Percentiles rank a stretch among this genome's conserved stretches.
These are phyloP conservation scores for Drosophila acutilabella DNA, from an alignment of 2,888 invertebrate species.

Conservation along the genomic window DNA sequence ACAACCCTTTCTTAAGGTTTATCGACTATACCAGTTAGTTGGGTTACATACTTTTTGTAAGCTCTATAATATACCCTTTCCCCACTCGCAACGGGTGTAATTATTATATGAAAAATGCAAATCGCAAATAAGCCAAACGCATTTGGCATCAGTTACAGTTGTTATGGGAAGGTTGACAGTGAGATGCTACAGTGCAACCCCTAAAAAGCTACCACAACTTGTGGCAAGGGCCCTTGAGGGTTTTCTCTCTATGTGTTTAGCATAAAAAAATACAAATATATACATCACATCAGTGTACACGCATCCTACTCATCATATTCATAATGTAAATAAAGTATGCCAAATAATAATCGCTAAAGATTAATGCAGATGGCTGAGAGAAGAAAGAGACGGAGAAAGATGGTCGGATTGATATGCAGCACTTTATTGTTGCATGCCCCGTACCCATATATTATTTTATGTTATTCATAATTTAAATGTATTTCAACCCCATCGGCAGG, in stretches of 20 bases:
- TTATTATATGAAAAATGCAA: slow-evolving; percentile 64
- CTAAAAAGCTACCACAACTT: slow-evolving; percentile 45
- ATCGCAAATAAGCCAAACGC: slow-evolving; percentile 70
- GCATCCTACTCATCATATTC: slow-evolving; percentile 13
- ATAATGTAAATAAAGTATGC: slow-evolving; percentile 44
- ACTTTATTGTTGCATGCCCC: slow-evolving; percentile 9
- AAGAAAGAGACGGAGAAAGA: slow-evolving; percentile 14
- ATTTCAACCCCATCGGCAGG: slow-evolving; percentile 19
- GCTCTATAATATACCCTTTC: neutral
- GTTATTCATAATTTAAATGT: slow-evolving; percentile 62
- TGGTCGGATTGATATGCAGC: slow-evolving; percentile 35
- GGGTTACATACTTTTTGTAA: neutral
- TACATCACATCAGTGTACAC: slow-evolving; percentile 8
- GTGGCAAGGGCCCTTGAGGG: slow-evolving; percentile 37
- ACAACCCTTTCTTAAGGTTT: too few relatives aligned
- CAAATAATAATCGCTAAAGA: slow-evolving; percentile 39
- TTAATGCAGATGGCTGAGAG: slow-evolving; percentile 66
- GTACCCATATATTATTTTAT: slow-evolving; percentile 12
- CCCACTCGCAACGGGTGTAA: neutral
- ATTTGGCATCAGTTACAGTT: slow-evolving; percentile 58
- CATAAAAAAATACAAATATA: slow-evolving; percentile 48
- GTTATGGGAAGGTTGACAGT: slow-evolving; percentile 37
- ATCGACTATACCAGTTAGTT: neutral
- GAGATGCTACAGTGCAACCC: slow-evolving; percentile 48
- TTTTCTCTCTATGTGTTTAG: slow-evolving; percentile 27